Conservation (phyloP, 2,797 vertebrate genomes). For the Fratercula arctica region DNA sequence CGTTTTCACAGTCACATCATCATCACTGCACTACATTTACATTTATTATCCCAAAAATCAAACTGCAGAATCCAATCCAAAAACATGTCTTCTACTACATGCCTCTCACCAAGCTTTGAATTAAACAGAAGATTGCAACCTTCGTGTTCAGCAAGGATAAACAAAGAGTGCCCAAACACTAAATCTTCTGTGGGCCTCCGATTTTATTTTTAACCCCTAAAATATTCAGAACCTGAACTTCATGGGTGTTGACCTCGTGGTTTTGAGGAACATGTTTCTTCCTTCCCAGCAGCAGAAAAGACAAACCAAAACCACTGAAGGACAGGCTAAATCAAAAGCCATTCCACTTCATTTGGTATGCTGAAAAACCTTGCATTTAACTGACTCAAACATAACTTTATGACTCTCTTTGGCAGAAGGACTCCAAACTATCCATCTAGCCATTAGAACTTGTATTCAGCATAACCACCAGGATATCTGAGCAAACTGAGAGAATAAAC, state of each 20-base stretch:
- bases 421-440: background rate
- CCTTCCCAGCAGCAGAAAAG: background rate
- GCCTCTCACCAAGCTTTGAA: background rate
- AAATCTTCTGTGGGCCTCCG: background rate
- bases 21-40: background rate
- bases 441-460: background rate
- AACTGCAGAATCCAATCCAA: background rate
- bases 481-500: background rate
- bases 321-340: background rate
- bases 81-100: background rate
- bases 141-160: slow-evolving; percentile 38
- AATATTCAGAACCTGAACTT: background rate
- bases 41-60: background rate
- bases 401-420: background rate
- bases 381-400: background rate
- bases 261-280: background rate
- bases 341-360: background rate
- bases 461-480: background rate
- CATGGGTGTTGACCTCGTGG: background rate
- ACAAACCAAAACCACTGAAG: background rate
- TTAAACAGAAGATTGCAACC: background rate
- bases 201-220: slow-evolving; percentile 6
- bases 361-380: background rate
- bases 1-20: slow-evolving; percentile 14
- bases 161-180: background rate